Percentiles rank a stretch among this genome's conserved stretches.
phyloP scores from a whole-genome alignment of 2,888 invertebrate genomes.

The Drosophila pegasa region DNA sequence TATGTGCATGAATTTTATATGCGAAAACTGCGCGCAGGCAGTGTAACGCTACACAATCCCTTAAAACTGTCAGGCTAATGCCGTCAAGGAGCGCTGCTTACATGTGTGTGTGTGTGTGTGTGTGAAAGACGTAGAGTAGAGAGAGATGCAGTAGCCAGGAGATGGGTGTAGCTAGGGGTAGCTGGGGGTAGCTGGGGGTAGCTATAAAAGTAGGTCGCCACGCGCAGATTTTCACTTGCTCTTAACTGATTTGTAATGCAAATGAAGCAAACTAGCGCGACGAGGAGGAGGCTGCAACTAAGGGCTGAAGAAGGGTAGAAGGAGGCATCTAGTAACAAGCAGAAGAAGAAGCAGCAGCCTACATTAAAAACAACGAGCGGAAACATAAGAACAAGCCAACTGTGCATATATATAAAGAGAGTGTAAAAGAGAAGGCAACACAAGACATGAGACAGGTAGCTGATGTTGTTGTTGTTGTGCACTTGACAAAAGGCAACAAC shows the following conservation, averaged over 20 bases:
- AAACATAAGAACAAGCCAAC: slow-evolving; percentile 41
- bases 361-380: slow-evolving; percentile 38
- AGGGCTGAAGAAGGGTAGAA: background rate
- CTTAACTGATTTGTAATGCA: slow-evolving; percentile 79
- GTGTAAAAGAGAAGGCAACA: slow-evolving; percentile 14
- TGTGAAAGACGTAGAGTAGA: slow-evolving; percentile 4
- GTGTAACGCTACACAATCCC: slow-evolving; percentile 51
- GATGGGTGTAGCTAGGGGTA: background rate
- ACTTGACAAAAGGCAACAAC: slow-evolving; percentile 52
- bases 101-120: slow-evolving; percentile 27
- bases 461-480: slow-evolving; percentile 15
- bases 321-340: too few species aligned
- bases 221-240: slow-evolving; percentile 70
- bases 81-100: slow-evolving; percentile 38
- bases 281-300: slow-evolving; percentile 55
- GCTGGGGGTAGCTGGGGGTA: background rate
- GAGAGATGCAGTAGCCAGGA: background rate
- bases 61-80: slow-evolving; percentile 63
- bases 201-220: slow-evolving; percentile 67
- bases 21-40: slow-evolving; percentile 65
- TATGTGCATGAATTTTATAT: slow-evolving; percentile 63
- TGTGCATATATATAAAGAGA: slow-evolving; percentile 11
- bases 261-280: slow-evolving; percentile 75
- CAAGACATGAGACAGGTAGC: slow-evolving; percentile 3
- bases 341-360: background rate